phyloP scores from a whole-genome alignment of 2,888 invertebrate genomes.

The Pollenia griseotomentosa region DNA sequence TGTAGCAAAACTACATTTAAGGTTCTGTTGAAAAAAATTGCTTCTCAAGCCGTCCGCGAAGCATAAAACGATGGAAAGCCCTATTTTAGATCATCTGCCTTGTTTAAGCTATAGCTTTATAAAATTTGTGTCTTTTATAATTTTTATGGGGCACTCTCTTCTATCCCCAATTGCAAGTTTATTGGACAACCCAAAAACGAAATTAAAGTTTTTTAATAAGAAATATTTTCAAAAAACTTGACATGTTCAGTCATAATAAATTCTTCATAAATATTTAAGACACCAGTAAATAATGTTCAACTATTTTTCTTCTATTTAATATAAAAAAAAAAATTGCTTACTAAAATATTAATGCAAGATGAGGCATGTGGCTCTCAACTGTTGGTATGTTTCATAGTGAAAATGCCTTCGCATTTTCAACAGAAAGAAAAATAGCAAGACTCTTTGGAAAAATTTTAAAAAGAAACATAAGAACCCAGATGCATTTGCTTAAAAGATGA shows the following conservation, averaged over 20 bases:
- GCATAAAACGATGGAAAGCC: no score
- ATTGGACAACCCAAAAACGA: neutral
- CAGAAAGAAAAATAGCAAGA: neutral
- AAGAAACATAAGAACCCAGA: neutral
- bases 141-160: no score
- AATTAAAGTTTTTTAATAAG: neutral
- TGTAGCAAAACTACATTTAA: no score
- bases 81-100: no score
- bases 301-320: neutral
- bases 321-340: neutral
- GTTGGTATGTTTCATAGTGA: neutral
- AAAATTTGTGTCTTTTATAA: no score
- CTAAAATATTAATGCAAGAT: constrained; percentile 1
- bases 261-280: constrained; percentile 34
- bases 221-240: neutral
- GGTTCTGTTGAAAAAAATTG: no score
- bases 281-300: neutral
- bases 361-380: neutral
- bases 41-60: no score
- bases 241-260: constrained; percentile 18
- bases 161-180: neutral
- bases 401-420: neutral
- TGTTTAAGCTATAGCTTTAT: no score
- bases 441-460: neutral
- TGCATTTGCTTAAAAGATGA: neutral